Conservation (phyloP, 2,888 invertebrate species). For the Xanthorhoe designata region DNA sequence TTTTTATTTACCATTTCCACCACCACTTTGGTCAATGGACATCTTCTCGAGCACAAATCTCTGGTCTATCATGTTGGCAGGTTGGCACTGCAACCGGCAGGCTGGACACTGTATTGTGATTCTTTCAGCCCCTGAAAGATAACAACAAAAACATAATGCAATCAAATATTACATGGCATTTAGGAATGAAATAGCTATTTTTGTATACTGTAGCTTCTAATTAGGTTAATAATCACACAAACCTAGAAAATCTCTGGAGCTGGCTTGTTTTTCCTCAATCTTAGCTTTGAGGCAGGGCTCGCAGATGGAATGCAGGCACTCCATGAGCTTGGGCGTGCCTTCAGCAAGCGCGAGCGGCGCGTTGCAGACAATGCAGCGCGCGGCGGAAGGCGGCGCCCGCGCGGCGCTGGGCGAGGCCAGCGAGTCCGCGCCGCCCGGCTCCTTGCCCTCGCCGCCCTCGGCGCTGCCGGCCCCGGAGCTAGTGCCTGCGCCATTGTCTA, state of each 20-base stretch:
- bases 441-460: slow-evolving; percentile 47
- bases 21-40: slow-evolving; percentile 75
- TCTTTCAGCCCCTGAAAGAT: slow-evolving; percentile 67
- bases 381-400: slow-evolving; percentile 57
- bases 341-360: slow-evolving; percentile 64
- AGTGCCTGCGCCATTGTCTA: slow-evolving; percentile 28
- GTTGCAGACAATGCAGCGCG: slow-evolving; percentile 85
- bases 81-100: slow-evolving; percentile 90
- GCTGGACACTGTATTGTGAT: slow-evolving; percentile 87
- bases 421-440: slow-evolving; percentile 65
- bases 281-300: slow-evolving; percentile 90
- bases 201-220: background rate
- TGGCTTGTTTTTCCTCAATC: slow-evolving; percentile 78
- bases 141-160: background rate
- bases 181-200: too few species aligned
- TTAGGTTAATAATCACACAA: slow-evolving; percentile 11
- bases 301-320: slow-evolving; percentile 95
- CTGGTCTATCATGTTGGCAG: slow-evolving; percentile 92
- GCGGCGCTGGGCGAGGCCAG: slow-evolving; percentile 68
- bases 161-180: background rate
- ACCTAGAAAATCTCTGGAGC: slow-evolving; percentile 74
- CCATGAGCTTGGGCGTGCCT: slow-evolving; percentile 91
- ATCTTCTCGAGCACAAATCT: slow-evolving; percentile 91
- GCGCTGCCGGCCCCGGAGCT: slow-evolving; percentile 36
- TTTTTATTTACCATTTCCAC: slow-evolving; percentile 47